A percentile compares a stretch with the other conserved stretches of the same genome.
phyloP scores from a whole-genome alignment of 2,113 vertebrate genomes.

The Actenoides hombroni region DNA sequence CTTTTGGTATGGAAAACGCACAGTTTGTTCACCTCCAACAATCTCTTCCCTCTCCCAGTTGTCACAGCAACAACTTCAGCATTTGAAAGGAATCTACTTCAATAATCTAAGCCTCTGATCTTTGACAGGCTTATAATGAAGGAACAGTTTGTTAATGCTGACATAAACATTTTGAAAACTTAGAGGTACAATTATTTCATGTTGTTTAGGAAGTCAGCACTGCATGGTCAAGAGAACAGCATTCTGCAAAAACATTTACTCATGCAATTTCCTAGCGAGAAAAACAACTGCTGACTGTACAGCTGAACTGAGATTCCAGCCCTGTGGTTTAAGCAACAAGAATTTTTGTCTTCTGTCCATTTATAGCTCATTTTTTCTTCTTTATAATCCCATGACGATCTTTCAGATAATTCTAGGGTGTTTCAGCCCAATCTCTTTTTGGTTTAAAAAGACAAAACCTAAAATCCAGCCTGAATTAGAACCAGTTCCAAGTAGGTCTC shows the following conservation, averaged over 20 bases:
- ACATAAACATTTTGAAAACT: conserved; percentile 74
- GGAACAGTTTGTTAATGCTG: conserved; percentile 78
- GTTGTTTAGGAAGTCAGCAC: conserved; percentile 68
- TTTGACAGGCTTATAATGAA: conserved; percentile 78
- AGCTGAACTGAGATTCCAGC: conserved; percentile 12
- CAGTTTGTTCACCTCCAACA: conserved; percentile 44
- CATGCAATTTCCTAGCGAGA: conserved; percentile 56
- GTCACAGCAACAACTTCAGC: conserved; percentile 77
- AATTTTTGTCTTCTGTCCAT: conserved; percentile 3
- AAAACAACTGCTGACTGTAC: conserved; percentile 45
- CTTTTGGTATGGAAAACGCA: conserved; percentile 52
- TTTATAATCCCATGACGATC: not conserved
- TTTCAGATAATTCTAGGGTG: not conserved
- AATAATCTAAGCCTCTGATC: conserved; percentile 83
- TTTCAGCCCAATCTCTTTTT: not conserved
- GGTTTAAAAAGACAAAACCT: not conserved
- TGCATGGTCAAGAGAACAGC: conserved; percentile 30
- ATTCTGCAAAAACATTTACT: conserved; percentile 70
- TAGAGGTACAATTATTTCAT: conserved; percentile 64
- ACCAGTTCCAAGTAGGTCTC: not conserved
- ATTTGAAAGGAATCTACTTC: conserved; percentile 78
- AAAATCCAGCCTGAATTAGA: not conserved
- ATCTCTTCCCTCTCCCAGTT: conserved; percentile 56
- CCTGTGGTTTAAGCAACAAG: not conserved
- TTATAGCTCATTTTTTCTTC: not conserved